A percentile compares a stretch with the other conserved stretches of the same genome.
phyloP scores from a whole-genome alignment of 92 coral and sea anemone genomes.

The Porites divaricata region DNA sequence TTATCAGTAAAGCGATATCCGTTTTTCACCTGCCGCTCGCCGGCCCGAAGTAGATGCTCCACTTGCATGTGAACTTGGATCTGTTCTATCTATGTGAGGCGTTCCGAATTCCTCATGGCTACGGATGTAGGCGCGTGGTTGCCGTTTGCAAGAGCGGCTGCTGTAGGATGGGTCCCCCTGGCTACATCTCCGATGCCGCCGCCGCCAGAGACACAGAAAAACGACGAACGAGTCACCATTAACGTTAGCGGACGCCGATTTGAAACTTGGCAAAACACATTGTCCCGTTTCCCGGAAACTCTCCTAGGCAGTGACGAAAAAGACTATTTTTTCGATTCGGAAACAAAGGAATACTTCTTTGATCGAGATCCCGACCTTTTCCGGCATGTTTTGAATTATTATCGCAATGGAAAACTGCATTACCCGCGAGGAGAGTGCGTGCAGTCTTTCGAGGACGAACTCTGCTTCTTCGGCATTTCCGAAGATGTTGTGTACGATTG shows the following conservation, averaged over 20 bases:
- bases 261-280: conserved; percentile 99
- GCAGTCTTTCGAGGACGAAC: conserved; percentile 95
- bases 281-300: conserved; percentile 98
- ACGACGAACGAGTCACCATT: conserved; percentile 96
- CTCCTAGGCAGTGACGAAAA: conserved; percentile 98
- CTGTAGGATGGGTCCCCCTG: conserved; percentile 99
- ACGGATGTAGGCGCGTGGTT: conserved; percentile 99
- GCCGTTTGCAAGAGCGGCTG: conserved; percentile 99
- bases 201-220: conserved; percentile 93
- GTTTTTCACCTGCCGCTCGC: conserved; percentile 63
- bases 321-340: conserved; percentile 95
- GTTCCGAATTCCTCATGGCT: conserved; percentile 79
- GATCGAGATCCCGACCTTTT: conserved; percentile 97
- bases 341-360: conserved; percentile 96
- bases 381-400: conserved; percentile 96
- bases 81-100: conserved; percentile 50
- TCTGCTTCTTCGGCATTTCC: conserved; percentile 94
- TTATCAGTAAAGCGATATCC: conserved; percentile 31
- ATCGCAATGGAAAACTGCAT: conserved; percentile 97
- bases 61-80: conserved; percentile 25
- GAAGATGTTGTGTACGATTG: conserved; percentile 99
- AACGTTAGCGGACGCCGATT: conserved; percentile 99
- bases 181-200: conserved; percentile 99
- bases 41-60: conserved; percentile 42
- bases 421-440: conserved; percentile 95